Conservation (phyloP, 2,113 vertebrate species). For the Speoplatyrhinus poulsoni region DNA sequence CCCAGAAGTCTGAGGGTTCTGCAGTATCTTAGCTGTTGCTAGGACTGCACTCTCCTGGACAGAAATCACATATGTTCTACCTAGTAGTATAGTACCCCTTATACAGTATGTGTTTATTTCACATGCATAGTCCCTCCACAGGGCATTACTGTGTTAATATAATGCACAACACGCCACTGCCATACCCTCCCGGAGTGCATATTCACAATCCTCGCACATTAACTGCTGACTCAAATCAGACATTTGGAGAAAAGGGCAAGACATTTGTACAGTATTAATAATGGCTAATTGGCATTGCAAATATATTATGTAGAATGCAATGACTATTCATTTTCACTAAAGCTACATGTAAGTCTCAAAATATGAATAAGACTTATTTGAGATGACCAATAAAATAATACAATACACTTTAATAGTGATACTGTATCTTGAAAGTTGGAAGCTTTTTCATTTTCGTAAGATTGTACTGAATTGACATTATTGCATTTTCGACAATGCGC, state of each 20-base stretch:
- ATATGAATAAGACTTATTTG: slow-evolving; percentile 35
- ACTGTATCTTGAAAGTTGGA: not conserved
- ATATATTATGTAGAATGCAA: slow-evolving; percentile 75
- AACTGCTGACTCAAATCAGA: slow-evolving; percentile 70
- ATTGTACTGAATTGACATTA: slow-evolving; percentile 31
- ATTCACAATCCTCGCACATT: slow-evolving; percentile 56
- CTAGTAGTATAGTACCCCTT: too few species aligned
- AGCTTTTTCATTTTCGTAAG: slow-evolving; percentile 27
- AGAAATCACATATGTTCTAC: too few species aligned
- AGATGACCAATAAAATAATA: slow-evolving; percentile 38
- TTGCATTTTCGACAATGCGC: too few species aligned
- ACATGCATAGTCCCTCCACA: slow-evolving; percentile 29
- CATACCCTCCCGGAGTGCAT: slow-evolving; percentile 53
- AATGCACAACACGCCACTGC: slow-evolving; percentile 48
- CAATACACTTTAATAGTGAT: not conserved
- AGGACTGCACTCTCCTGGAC: too few species aligned
- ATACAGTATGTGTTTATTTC: not conserved
- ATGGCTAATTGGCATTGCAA: slow-evolving; percentile 79
- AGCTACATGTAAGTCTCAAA: not conserved
- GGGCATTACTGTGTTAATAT: slow-evolving; percentile 61
- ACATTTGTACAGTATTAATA: slow-evolving; percentile 71
- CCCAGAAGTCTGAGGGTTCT: too few species aligned
- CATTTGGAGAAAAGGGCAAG: slow-evolving; percentile 65
- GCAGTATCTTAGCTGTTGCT: too few species aligned
- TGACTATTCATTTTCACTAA: slow-evolving; percentile 27